phyloP scores from a whole-genome alignment of 2,113 vertebrate genomes.

The Chaetorhynchus papuensis region DNA sequence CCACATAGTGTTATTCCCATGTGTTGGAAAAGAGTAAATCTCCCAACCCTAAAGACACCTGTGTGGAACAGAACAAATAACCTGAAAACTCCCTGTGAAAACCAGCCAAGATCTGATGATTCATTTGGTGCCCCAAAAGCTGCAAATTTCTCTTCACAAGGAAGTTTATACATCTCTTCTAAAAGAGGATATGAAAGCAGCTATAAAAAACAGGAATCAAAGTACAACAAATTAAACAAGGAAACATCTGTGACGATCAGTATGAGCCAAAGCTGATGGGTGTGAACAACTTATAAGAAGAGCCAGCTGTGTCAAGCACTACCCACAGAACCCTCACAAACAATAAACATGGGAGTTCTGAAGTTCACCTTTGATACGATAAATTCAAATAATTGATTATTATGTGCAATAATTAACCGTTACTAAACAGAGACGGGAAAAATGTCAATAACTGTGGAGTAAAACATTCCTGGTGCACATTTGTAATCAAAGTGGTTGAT shows the following conservation, averaged over 20 bases:
- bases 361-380: constrained; percentile 33
- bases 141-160: not conserved
- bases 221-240: constrained; percentile 42
- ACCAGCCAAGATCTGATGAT: not conserved
- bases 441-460: constrained; percentile 6
- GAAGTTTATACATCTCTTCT: constrained; percentile 1
- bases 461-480: not conserved
- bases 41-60: not conserved
- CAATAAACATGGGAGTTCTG: not conserved
- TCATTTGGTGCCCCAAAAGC: not conserved
- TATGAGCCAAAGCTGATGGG: not conserved
- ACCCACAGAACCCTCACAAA: not conserved
- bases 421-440: constrained; percentile 8
- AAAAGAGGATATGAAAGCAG: constrained; percentile 50
- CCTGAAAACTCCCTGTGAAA: not conserved
- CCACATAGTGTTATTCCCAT: rapidly evolving
- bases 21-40: not conserved
- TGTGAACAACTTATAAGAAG: not conserved
- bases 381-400: constrained; percentile 28
- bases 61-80: not conserved
- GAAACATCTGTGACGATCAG: constrained; percentile 41
- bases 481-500: not conserved
- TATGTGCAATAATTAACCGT: constrained; percentile 19
- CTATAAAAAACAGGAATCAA: constrained; percentile 40
- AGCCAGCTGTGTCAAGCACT: not conserved